Evolutionary conservation across 1,140 invertebrate genomes (phyloP).

Genomic region (Drosophila pruinosa): DNA sequence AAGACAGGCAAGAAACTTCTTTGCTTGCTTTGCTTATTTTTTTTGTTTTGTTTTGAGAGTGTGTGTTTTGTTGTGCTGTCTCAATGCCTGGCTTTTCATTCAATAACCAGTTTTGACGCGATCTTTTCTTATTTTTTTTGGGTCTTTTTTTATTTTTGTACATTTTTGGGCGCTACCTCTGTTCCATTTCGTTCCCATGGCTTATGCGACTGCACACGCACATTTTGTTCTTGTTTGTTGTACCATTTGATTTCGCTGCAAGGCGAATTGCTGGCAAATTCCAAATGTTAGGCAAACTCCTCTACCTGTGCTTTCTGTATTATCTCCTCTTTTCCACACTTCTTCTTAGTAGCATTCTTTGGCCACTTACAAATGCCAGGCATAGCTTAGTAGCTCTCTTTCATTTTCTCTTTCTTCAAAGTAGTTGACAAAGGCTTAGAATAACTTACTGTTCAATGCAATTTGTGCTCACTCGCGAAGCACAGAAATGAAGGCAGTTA

Average conservation of each 20-base stretch:
- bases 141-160: slow-evolving; percentile 40
- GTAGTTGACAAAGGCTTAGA: slow-evolving; percentile 26
- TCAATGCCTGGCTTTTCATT: slow-evolving; percentile 69
- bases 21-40: slow-evolving; percentile 49
- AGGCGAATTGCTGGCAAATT: slow-evolving; percentile 59
- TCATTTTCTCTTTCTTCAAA: not conserved
- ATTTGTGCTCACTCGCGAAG: not conserved
- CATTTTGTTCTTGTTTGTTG: slow-evolving; percentile 11
- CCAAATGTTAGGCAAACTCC: slow-evolving; percentile 4
- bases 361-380: slow-evolving; percentile 22
- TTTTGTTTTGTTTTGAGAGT: slow-evolving; percentile 39
- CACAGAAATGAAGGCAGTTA: slow-evolving; percentile 11
- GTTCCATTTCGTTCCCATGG: slow-evolving; percentile 6
- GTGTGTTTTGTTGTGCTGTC: slow-evolving; percentile 50
- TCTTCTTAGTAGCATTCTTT: slow-evolving; percentile 28
- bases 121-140: slow-evolving; percentile 46
- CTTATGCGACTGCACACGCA: slow-evolving; percentile 48
- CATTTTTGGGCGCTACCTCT: slow-evolving; percentile 33
- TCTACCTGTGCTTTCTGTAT: slow-evolving; percentile 12
- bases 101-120: slow-evolving; percentile 77
- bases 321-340: slow-evolving; percentile 29
- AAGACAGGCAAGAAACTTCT: slow-evolving; percentile 64
- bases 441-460: slow-evolving; percentile 28
- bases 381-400: slow-evolving; percentile 19
- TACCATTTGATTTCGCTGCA: slow-evolving; percentile 31